Conservation (phyloP, 2,113 vertebrate species). For the Mustela nigripes region DNA sequence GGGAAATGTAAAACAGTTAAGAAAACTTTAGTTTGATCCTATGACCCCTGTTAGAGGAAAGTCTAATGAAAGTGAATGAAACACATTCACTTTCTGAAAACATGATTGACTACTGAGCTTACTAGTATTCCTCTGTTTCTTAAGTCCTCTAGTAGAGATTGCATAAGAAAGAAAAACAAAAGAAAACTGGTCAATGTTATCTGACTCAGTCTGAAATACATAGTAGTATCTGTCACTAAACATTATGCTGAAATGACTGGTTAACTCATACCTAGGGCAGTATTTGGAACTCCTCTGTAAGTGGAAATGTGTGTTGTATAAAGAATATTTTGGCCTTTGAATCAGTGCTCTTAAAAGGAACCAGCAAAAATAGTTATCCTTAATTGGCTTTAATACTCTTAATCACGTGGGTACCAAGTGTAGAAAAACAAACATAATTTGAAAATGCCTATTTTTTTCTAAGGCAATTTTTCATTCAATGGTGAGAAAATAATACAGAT, state of each 20-base stretch:
- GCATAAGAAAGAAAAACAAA: neutral
- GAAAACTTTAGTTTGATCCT: neutral
- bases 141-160: neutral
- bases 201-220: neutral
- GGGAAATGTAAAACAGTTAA: neutral
- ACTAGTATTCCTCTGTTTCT: neutral
- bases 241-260: neutral
- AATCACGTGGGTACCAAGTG: constrained; percentile 33
- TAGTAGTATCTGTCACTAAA: constrained; percentile 14
- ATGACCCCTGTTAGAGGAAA: neutral
- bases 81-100: constrained; percentile 36
- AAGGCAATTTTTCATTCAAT: constrained; percentile 77
- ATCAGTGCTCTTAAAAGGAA: constrained; percentile 35
- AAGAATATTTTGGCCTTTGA: neutral
- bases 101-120: neutral
- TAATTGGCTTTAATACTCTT: constrained; percentile 43
- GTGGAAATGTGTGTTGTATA: neutral
- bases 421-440: constrained; percentile 65
- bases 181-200: neutral
- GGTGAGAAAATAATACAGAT: constrained; percentile 84
- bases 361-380: constrained; percentile 43
- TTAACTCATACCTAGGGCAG: neutral
- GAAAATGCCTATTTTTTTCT: constrained; percentile 67
- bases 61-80: neutral
- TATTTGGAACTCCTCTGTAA: neutral